Base-by-base conservation (phyloP, 2,888 invertebrate genomes). In the Resseliella maxima region DNA sequence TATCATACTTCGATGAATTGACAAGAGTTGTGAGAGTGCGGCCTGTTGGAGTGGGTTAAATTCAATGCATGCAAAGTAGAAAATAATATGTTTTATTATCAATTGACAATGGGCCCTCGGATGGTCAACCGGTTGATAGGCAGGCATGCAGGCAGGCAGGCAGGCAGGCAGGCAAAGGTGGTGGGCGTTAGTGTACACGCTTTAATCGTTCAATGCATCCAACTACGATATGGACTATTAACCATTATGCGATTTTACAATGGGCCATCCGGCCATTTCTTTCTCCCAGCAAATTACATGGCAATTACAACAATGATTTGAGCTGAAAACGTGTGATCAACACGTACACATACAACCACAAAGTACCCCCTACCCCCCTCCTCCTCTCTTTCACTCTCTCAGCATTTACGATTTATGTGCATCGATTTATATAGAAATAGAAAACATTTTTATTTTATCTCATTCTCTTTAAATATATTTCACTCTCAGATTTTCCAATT, bases 191-290 rank as follows among this genome's bases (percentile, higher is more conserved):
- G 72, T 72, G 35, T 35, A 10, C 18, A 1, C 31, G 15, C 3
- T 31, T 72, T 31, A 1, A 6, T 18, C 24, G 24, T 59, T 59
- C 31, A 18, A 72, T 72, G 72, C 31, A 31, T 6, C 15, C 35
- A 72, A n/a, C 72, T 72, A 35, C 72, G 72, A 72, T 72, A 72
- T 72, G 72, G 72, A 72, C 72, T 72, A 72, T 72, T 72, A 72
- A 31, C 72, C 72, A 72, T 72, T 27, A 72, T 72, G 27, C 31
- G 1, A 72, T 72, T 72, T 72, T 72, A 72, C 72, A 72, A 72
- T 72, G 72, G 41, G 72, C 31, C 31, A 72, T 72, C 72, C 72
- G 72, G 72, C 72, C 72, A 18, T 72, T 72, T 72, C 72, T 72
- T 72, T 72, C 72, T 27, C 12, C 15, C 10, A 41, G 31, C 72